These are phyloP conservation scores for Drosophila atripex DNA, from an alignment of 2,888 invertebrate species.

Conservation along the genomic window DNA sequence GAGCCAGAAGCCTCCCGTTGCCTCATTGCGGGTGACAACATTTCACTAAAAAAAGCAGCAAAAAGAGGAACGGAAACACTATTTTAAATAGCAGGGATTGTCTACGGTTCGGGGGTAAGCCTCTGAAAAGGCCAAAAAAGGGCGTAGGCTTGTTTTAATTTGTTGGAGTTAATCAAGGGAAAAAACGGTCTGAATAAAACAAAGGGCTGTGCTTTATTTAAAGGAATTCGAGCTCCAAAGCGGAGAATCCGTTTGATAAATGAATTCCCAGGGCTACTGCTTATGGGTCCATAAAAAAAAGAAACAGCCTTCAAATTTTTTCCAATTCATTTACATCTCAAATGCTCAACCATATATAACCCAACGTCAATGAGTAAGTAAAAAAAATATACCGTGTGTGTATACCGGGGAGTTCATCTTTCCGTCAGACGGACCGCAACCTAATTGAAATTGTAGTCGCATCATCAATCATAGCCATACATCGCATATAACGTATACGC, in stretches of 20 bases:
- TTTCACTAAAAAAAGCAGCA: not conserved
- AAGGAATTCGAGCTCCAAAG: not conserved
- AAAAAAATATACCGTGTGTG: constrained; percentile 8
- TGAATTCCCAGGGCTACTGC: not conserved
- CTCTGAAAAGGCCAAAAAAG: not conserved
- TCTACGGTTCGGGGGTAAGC: constrained; percentile 16
- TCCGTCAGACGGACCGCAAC: constrained; percentile 40
- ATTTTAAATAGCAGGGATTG: constrained; percentile 20
- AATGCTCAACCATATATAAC: constrained; percentile 24
- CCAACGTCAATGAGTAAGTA: constrained; percentile 30
- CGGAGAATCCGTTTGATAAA: not conserved
- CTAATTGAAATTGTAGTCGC: constrained; percentile 65
- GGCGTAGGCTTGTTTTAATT: constrained; percentile 14
- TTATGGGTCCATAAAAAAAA: constrained; percentile 10
- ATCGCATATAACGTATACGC: constrained; percentile 44
- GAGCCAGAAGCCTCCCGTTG: constrained; percentile 8
- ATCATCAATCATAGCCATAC: constrained; percentile 65
- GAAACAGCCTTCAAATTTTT: constrained; percentile 6
- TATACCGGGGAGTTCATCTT: constrained; percentile 33
- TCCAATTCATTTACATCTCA: constrained; percentile 32
- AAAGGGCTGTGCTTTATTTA: not conserved
- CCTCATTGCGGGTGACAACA: constrained; percentile 30
- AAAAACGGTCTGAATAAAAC: constrained; percentile 14
- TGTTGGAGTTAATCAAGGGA: constrained; percentile 26
- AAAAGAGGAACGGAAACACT: constrained; percentile 9